Evolutionary conservation across 2,888 invertebrate genomes (phyloP).

Genomic region (Drosophila cyrtoloma): DNA sequence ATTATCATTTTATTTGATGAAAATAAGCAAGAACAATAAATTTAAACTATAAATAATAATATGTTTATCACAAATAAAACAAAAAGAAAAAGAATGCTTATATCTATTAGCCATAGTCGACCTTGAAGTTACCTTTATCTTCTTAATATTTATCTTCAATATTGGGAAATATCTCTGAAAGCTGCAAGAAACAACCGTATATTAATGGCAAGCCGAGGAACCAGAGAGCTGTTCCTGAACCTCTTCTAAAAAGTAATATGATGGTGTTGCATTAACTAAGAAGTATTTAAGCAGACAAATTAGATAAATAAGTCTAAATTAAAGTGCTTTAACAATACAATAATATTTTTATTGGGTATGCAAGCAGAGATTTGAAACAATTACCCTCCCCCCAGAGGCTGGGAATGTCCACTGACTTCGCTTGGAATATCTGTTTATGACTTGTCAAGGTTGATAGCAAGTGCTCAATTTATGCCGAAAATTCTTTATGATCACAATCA

Average conservation of each 20-base stretch:
- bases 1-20: not conserved
- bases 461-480: conserved; percentile 9
- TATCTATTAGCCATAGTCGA: not conserved
- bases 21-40: not conserved
- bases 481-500: conserved; percentile 12
- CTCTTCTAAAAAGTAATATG: not conserved
- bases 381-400: too few relatives aligned
- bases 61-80: not conserved
- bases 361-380: not conserved
- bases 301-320: not conserved
- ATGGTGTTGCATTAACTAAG: not conserved
- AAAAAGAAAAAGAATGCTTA: not conserved
- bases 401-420: not conserved
- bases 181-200: conserved; percentile 10
- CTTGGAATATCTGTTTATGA: conserved; percentile 7
- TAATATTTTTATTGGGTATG: not conserved
- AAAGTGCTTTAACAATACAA: not conserved
- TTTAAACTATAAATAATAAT: not conserved
- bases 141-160: not conserved
- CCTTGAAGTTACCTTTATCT: not conserved
- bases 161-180: not conserved
- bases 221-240: conserved; percentile 39
- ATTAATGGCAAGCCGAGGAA: conserved; percentile 32
- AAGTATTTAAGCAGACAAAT: not conserved
- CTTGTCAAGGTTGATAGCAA: conserved; percentile 5